Base-by-base conservation (phyloP, 92 coral and sea anemone genomes). In the Epizoanthus fatuus region DNA sequence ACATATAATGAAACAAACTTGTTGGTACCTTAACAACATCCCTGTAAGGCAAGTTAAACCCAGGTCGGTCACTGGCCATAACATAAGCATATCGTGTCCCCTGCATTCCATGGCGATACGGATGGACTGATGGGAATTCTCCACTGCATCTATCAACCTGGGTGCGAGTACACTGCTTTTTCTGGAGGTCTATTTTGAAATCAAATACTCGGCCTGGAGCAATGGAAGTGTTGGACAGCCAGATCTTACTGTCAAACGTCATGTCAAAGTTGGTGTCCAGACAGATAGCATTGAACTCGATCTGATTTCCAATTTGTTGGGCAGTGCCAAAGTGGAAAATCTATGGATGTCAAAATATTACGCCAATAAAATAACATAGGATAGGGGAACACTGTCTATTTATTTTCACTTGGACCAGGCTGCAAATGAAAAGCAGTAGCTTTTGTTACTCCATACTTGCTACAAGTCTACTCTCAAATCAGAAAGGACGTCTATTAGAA, bases 281-380 rank as follows among this genome's bases (percentile, higher is more conserved):
- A 45, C 98, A 95, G 16, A 95, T 87, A 2, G 98, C 98, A 64
- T 80, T 80, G 57, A 95, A 95, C 66, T 85, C 80, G 17, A 95
- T 87, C 14, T 57, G 58, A 67, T 82, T 49, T 20, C 93, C 93
- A 38, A 47, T 35, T 73, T 93, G 92, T 72, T 93, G 91, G 4
- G 98, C 96, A 40, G 91, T 95, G 19, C 98, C 98, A 85, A 95
- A 95, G 84, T 95, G 98, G 75, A 93, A 95, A 32, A 95, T 95
- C 98, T 95, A 83, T 16, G 8, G 56, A 45, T 7, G 11, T 49
- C 53, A 49, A 49, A 49, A 49, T 49, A 49, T 49, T 49, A 49
- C 10, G 11, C 11, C 14, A 49, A 49, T 49, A 49, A 49, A 49
- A 49, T 49, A 13, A 10, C 49, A 49, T 49, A 49, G 13, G 53